Percentiles rank a stretch among this genome's conserved stretches.
Conservation (phyloP, 2,113 vertebrate genomes). For the Oxygymnocypris stewartii region DNA sequence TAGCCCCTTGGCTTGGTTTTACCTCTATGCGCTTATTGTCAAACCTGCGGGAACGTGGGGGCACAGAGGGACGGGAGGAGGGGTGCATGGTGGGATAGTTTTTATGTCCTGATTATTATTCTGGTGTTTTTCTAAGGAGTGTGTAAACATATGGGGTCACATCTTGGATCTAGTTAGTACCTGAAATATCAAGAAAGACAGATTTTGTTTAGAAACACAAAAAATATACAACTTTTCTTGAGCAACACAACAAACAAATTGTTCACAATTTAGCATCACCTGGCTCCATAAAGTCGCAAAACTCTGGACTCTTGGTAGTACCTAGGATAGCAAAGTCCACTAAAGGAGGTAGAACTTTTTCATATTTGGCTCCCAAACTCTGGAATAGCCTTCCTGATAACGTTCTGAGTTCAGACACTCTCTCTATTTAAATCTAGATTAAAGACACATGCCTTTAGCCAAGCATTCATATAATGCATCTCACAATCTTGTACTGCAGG, state of each 20-base stretch:
- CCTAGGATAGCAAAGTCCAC: no score
- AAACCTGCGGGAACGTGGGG: constrained; percentile 68
- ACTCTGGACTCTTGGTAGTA: no score
- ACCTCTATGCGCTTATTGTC: constrained; percentile 64
- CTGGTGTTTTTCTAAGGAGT: constrained; percentile 66
- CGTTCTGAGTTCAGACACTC: no score
- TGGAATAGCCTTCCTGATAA: no score
- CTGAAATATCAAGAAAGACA: constrained; percentile 74
- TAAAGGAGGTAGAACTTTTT: no score
- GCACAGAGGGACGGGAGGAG: constrained; percentile 62
- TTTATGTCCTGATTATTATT: constrained; percentile 44
- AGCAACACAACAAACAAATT: neutral
- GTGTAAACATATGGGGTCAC: constrained; percentile 62
- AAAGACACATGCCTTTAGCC: no score
- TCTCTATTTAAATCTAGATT: no score
- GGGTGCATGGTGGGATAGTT: constrained; percentile 71
- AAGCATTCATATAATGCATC: no score
- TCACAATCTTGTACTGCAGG: no score
- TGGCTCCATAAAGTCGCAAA: no score
- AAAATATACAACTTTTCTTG: neutral
- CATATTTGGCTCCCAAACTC: no score
- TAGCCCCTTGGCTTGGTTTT: constrained; percentile 65
- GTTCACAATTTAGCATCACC: neutral
- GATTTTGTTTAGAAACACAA: constrained; percentile 55
- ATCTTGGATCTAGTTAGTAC: constrained; percentile 70